Percentiles rank a stretch among this genome's conserved stretches.
Evolutionary conservation across 1,140 invertebrate genomes (phyloP).

Genomic region (Sminthurides bifidus): DNA sequence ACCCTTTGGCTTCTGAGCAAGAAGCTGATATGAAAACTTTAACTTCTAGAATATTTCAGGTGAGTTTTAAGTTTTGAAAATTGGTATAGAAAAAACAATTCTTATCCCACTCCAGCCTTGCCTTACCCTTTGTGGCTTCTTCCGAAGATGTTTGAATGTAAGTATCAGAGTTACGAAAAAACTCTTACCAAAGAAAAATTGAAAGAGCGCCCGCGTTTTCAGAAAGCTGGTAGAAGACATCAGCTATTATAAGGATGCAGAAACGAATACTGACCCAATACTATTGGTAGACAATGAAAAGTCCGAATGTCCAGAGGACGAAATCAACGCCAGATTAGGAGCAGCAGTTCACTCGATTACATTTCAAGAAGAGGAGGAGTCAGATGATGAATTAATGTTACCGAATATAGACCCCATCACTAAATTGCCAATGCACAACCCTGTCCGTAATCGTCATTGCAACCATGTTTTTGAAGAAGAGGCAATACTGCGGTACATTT

Average conservation of each 20-base stretch:
- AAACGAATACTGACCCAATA: not conserved
- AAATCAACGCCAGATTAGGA: not conserved
- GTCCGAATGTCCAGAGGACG: not conserved
- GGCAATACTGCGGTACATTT: slow-evolving; percentile 15
- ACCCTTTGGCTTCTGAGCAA: not conserved
- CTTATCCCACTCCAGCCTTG: not conserved
- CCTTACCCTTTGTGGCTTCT: not conserved
- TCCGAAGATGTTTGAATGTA: not conserved
- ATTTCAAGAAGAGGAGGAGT: slow-evolving; percentile 4
- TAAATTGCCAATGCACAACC: slow-evolving; percentile 13
- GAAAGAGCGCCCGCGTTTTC: too few species aligned
- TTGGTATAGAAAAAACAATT: too few species aligned
- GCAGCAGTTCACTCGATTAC: not conserved
- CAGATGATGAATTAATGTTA: slow-evolving; percentile 16
- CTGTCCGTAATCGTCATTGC: slow-evolving; percentile 19
- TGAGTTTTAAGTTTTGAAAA: not conserved
- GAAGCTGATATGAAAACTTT: not conserved
- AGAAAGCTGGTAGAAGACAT: too few species aligned
- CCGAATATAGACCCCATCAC: slow-evolving; percentile 21
- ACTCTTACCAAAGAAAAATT: too few species aligned
- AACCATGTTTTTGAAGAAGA: slow-evolving; percentile 23
- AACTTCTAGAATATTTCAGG: not conserved
- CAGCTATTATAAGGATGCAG: too few species aligned
- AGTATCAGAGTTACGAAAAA: not conserved
- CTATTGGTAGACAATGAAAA: not conserved